Percentiles rank a stretch among this genome's conserved stretches.
Evolutionary conservation across 2,113 vertebrate species (phyloP).

Genomic region (Rhinogobius similis): DNA sequence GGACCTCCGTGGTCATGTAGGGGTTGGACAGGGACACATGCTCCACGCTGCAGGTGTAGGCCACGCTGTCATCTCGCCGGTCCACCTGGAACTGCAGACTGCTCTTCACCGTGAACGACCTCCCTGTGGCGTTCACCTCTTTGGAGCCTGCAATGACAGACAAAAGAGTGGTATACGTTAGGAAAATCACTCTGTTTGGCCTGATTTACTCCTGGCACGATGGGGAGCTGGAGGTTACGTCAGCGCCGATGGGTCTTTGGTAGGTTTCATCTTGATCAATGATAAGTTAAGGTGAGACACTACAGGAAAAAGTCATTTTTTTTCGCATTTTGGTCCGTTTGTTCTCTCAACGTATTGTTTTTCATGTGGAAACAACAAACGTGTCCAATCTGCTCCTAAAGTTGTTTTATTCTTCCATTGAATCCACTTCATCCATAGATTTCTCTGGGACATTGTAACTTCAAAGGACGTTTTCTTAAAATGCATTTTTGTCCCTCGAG

Average conservation of each 20-base stretch:
- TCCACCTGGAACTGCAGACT: conserved; percentile 90
- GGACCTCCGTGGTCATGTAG: conserved; percentile 92
- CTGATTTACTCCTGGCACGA: background rate
- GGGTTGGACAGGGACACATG: conserved; percentile 90
- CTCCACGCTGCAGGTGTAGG: conserved; percentile 93
- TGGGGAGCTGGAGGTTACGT: background rate
- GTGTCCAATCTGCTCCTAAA: no score
- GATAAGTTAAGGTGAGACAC: no score
- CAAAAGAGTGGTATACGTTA: background rate
- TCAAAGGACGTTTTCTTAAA: no score
- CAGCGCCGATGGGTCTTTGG: background rate
- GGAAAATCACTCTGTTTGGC: background rate
- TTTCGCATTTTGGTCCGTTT: no score
- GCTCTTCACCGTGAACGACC: conserved; percentile 92
- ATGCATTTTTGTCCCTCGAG: no score
- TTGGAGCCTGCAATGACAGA: conserved; percentile 77
- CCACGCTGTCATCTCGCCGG: conserved; percentile 87
- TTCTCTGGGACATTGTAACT: no score
- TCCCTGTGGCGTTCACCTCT: conserved; percentile 87
- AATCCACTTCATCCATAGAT: no score
- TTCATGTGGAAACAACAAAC: no score
- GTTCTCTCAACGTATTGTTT: no score
- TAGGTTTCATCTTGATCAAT: background rate
- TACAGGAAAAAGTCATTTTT: no score
- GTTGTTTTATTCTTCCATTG: no score